Conservation (phyloP, 2,888 invertebrate genomes). For the Drosophila subsilvestris region DNA sequence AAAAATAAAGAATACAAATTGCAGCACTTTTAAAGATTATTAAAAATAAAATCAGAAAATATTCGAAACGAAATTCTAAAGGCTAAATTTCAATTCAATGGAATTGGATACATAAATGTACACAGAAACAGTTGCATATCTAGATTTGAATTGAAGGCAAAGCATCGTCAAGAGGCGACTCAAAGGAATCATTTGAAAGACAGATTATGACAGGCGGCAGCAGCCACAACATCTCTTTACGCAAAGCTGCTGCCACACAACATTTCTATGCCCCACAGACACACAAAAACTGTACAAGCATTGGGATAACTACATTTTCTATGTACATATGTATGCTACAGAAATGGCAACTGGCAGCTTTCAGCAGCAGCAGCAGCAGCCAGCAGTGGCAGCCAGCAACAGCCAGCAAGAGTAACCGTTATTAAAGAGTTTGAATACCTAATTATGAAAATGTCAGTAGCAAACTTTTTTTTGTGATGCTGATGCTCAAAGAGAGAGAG, state of each 20-base stretch:
- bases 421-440: slow-evolving; percentile 85
- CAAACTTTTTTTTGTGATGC: slow-evolving; percentile 81
- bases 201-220: slow-evolving; percentile 18
- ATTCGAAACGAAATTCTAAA: neutral
- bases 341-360: slow-evolving; percentile 29
- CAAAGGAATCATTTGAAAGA: slow-evolving; percentile 12
- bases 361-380: slow-evolving; percentile 31
- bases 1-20: neutral
- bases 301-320: slow-evolving; percentile 29
- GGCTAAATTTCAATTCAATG: neutral
- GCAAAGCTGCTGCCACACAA: slow-evolving; percentile 26
- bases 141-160: neutral
- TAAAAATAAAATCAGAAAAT: neutral
- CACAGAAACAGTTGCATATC: neutral
- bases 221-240: slow-evolving; percentile 18
- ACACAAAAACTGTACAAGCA: slow-evolving; percentile 37
- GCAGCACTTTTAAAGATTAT: neutral
- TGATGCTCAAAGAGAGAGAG: slow-evolving; percentile 27
- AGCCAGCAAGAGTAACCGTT: slow-evolving; percentile 78
- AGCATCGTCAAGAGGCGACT: neutral
- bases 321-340: slow-evolving; percentile 22
- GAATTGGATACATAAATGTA: neutral
- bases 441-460: slow-evolving; percentile 85
- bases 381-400: slow-evolving; percentile 17
- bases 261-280: slow-evolving; percentile 43